A percentile compares a stretch with the other conserved stretches of the same genome.
Evolutionary conservation across 2,888 invertebrate species (phyloP).

Genomic region (Prenolepis imparis): DNA sequence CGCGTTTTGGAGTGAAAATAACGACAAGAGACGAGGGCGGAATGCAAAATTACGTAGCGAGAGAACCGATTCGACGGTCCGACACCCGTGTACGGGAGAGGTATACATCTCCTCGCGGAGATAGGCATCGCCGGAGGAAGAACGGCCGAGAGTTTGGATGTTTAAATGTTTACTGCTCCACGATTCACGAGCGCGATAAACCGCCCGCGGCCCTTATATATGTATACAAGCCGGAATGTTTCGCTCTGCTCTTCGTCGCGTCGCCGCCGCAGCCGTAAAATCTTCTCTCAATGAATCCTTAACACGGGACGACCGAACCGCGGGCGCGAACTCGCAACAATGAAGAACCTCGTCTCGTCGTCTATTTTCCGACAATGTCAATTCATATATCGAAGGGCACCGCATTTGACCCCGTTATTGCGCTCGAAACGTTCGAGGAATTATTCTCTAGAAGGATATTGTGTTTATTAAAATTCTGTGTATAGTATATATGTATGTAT

Average conservation of each 20-base stretch:
- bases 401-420: constrained; percentile 61
- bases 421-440: constrained; percentile 14
- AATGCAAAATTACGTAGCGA: neutral
- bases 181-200: constrained; percentile 67
- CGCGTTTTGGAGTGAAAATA: neutral
- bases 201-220: constrained; percentile 59
- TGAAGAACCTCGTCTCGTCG: constrained; percentile 9
- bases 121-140: constrained; percentile 21
- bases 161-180: constrained; percentile 59
- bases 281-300: constrained; percentile 71
- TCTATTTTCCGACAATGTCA: constrained; percentile 50
- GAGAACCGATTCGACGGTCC: constrained; percentile 18
- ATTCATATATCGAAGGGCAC: constrained; percentile 72
- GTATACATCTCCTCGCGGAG: constrained; percentile 6
- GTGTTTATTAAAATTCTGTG: too few relatives aligned
- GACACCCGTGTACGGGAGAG: neutral
- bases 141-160: constrained; percentile 30
- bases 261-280: constrained; percentile 41
- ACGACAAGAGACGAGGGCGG: neutral
- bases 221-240: constrained; percentile 54
- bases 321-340: constrained; percentile 27
- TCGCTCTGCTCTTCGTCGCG: constrained; percentile 27
- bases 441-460: neutral
- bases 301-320: constrained; percentile 51
- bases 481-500: too few relatives aligned